A percentile compares a stretch with the other conserved stretches of the same genome.
Conservation (phyloP, 2,888 invertebrate genomes). For the Acholoe squamosa region DNA sequence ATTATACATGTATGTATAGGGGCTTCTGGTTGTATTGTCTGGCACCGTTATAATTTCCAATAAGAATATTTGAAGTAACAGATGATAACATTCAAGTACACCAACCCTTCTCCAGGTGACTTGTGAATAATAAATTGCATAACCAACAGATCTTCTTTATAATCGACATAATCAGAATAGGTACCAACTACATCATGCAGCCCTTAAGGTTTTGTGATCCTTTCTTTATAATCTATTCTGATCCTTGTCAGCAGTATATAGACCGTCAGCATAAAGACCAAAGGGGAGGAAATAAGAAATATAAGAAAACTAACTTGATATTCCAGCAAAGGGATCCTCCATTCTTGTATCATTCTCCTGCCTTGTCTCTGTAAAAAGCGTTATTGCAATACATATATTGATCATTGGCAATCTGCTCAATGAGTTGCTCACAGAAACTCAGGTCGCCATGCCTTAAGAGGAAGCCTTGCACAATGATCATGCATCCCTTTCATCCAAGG, state of each 20-base stretch:
- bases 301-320: conserved; percentile 45
- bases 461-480: not conserved
- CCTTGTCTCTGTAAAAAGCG: conserved; percentile 33
- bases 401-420: not conserved
- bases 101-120: no score
- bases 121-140: no score
- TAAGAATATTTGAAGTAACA: no score
- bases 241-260: not conserved
- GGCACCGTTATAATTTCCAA: no score
- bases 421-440: not conserved
- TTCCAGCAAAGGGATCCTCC: conserved; percentile 28
- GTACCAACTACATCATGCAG: no score
- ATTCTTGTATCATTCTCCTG: conserved; percentile 12
- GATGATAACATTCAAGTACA: not conserved
- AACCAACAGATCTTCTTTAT: no score
- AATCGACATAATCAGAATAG: no score
- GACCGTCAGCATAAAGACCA: not conserved
- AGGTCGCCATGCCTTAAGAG: not conserved
- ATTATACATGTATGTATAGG: no score
- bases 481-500: conserved; percentile 3
- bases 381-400: not conserved
- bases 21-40: no score
- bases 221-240: no score
- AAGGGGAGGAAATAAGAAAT: not conserved
- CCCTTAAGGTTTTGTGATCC: no score